Evolutionary conservation across 1,140 invertebrate genomes (phyloP), one percentile per base, ranked within the genome.

Genomic region (Dolichoris vasculosae): DNA sequence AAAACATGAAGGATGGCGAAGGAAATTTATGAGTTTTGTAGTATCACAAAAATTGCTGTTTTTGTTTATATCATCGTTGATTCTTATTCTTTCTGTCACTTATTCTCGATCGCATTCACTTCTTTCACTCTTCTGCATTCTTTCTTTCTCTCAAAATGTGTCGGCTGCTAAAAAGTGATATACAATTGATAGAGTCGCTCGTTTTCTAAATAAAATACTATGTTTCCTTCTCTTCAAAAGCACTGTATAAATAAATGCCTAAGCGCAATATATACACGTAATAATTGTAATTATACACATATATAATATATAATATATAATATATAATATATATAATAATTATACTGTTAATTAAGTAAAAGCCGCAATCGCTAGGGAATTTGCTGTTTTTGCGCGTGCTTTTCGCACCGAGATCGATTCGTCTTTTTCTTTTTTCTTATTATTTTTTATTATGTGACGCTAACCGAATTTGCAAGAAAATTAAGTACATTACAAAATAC

Each of bases 211-310:
- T 93, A 93, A 92, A 93, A 93, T 93, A 93, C 91, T 93, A 92
- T 90, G 86, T 88, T 89, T 90, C 88, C 88, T 87, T 88, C 88
- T 90, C 87, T 89, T 86, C 91, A 90, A 91, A 92, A 92, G 90
- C 90, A 91, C 87, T 87, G 88, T 92, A 93, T 93, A 93, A 92
- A 93, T 93, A 93, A 92, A 93, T 93, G 91, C 91, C 89, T 90
- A 93, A 93, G 91, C 91, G 91, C 91, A 88, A 86, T 93, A 93
- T 93, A 88, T 92, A 93, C 91, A 93, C 55, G 69, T 81, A 76
- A 30, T 73, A 40, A 63, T 32, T 77, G n/a, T 79, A 84, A 71
- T 32, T 46, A 48, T 76, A n/a, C 38, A 43, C 8, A n/a, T 46
- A 26, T 8, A 51, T 46, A 32, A 26, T 43, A 20, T 23, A 69